A percentile compares a stretch with the other conserved stretches of the same genome.
phyloP scores from a whole-genome alignment of 2,888 invertebrate species.

The Fissipunctia ypsillon region DNA sequence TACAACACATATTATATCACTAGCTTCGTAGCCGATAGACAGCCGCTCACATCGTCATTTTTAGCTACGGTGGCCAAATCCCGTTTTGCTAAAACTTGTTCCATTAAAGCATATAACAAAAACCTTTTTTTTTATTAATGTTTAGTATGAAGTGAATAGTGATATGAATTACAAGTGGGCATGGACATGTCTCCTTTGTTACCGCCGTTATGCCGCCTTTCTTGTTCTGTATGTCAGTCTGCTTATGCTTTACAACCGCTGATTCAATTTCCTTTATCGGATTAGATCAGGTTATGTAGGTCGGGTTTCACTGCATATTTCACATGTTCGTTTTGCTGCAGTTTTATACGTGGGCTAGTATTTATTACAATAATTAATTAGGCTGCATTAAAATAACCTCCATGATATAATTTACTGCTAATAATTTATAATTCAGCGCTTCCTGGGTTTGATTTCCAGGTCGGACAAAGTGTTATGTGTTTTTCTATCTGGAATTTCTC shows the following conservation, averaged over 20 bases:
- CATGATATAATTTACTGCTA: neutral
- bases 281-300: constrained; percentile 41
- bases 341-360: constrained; percentile 2
- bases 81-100: neutral
- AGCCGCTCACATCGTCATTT: neutral
- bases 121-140: too few species aligned
- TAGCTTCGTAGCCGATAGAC: too few species aligned
- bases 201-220: constrained; percentile 5
- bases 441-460: neutral
- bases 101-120: neutral
- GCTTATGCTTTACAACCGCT: constrained; percentile 11
- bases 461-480: neutral
- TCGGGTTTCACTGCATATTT: constrained; percentile 35
- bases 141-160: too few species aligned
- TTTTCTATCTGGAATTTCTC: neutral
- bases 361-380: constrained; percentile 31
- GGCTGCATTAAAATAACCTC: neutral
- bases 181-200: neutral
- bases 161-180: neutral
- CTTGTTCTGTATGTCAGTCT: neutral
- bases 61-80: neutral
- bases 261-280: constrained; percentile 47
- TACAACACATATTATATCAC: neutral
- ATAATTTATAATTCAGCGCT: neutral
- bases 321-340: constrained; percentile 7